A percentile compares a stretch with the other conserved stretches of the same genome.
These are phyloP conservation scores for Oreocharis arfaki DNA, from an alignment of 2,113 vertebrate genomes.

Conservation along the genomic window DNA sequence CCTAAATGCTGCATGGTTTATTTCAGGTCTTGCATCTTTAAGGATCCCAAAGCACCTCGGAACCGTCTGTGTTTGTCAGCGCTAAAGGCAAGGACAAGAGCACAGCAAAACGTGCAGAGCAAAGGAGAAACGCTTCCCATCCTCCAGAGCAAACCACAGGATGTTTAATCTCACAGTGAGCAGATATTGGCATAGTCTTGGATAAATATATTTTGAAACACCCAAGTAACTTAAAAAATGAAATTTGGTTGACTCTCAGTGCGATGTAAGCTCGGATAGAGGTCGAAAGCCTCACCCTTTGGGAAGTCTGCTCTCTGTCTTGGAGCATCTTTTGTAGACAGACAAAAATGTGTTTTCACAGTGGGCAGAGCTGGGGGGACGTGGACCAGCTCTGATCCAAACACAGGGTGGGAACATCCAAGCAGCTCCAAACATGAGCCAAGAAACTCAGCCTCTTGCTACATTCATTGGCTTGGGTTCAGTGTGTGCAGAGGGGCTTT, in stretches of 20 bases:
- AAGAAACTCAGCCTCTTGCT: not conserved
- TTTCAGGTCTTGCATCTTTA: slow-evolving; percentile 9
- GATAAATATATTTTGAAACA: not conserved
- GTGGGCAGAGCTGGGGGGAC: not conserved
- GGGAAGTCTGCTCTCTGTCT: not conserved
- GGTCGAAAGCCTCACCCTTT: not conserved
- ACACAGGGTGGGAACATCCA: not conserved
- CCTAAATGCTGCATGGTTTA: not conserved
- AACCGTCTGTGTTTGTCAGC: not conserved
- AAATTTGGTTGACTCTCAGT: not conserved
- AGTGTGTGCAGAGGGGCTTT: not conserved
- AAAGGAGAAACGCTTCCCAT: not conserved
- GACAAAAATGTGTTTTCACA: not conserved
- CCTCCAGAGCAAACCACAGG: not conserved
- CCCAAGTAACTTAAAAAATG: not conserved
- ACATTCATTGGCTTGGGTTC: not conserved
- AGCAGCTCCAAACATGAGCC: not conserved
- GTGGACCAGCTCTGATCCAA: not conserved
- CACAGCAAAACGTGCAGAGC: not conserved
- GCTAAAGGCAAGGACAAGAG: slow-evolving; percentile 15
- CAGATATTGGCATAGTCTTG: not conserved
- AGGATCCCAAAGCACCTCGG: slow-evolving; percentile 5
- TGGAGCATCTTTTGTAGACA: not conserved
- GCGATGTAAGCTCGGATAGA: not conserved
- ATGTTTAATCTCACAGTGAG: not conserved